Percentiles rank a stretch among this genome's conserved stretches.
phyloP scores from a whole-genome alignment of 2,888 invertebrate species.

The Tupiocoris notatus region DNA sequence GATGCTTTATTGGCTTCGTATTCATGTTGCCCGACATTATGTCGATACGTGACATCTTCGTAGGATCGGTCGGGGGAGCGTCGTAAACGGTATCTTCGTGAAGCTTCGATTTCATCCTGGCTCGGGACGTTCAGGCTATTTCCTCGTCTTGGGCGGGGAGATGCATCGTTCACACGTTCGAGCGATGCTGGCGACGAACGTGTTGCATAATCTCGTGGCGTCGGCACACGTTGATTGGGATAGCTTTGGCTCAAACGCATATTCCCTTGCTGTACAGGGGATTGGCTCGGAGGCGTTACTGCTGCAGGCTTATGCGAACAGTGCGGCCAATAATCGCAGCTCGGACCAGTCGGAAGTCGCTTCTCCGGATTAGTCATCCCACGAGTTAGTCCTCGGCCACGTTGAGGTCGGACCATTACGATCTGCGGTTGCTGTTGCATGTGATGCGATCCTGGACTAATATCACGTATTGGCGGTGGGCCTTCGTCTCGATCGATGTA shows the following conservation, averaged over 20 bases:
- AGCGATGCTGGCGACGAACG: slow-evolving; percentile 55
- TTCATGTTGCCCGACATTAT: slow-evolving; percentile 22
- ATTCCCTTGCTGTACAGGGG: slow-evolving; percentile 52
- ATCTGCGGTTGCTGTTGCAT: slow-evolving; percentile 52
- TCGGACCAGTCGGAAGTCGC: slow-evolving; percentile 49
- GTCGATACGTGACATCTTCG: slow-evolving; percentile 47
- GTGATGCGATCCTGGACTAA: slow-evolving; percentile 22
- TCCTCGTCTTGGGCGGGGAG: slow-evolving; percentile 47
- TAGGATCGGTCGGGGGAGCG: slow-evolving; percentile 53
- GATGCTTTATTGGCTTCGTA: slow-evolving; percentile 38
- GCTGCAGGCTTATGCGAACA: slow-evolving; percentile 54
- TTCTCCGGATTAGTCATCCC: slow-evolving; percentile 42
- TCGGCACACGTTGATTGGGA: slow-evolving; percentile 53
- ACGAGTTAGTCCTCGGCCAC: slow-evolving; percentile 42
- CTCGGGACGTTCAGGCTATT: slow-evolving; percentile 49
- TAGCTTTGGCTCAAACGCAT: slow-evolving; percentile 56
- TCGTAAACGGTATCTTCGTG: slow-evolving; percentile 45
- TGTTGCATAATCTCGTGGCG: slow-evolving; percentile 37
- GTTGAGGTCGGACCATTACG: slow-evolving; percentile 53
- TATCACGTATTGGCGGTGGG: slow-evolving; percentile 42
- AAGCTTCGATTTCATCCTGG: slow-evolving; percentile 22
- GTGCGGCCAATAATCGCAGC: slow-evolving; percentile 65
- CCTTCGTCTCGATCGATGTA: slow-evolving; percentile 49
- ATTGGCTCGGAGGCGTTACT: slow-evolving; percentile 52
- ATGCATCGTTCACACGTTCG: slow-evolving; percentile 53